A percentile compares a stretch with the other conserved stretches of the same genome.
Evolutionary conservation across 2,888 invertebrate genomes (phyloP).

Genomic region (Drosophila greeni): DNA sequence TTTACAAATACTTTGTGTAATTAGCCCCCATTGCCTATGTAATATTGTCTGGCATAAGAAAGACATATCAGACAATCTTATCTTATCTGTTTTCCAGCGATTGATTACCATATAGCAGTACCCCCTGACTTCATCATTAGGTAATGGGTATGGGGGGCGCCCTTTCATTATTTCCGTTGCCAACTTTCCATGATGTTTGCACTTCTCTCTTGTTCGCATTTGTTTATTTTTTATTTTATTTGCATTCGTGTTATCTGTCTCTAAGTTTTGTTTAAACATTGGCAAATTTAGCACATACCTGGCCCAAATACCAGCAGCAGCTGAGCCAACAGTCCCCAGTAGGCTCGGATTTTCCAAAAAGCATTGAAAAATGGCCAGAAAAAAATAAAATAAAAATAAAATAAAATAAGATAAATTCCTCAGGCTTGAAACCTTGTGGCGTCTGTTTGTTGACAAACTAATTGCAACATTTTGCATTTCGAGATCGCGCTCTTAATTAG

Average conservation of each 20-base stretch:
- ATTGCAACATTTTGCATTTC: slow-evolving; percentile 52
- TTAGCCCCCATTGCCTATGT: neutral
- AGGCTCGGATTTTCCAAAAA: slow-evolving; percentile 49
- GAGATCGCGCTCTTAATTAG: slow-evolving; percentile 61
- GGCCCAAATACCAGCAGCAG: slow-evolving; percentile 46
- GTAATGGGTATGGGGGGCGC: slow-evolving; percentile 1
- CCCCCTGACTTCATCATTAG: neutral
- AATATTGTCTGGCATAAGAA: neutral
- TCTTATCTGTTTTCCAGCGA: slow-evolving; percentile 11
- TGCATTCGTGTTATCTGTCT: slow-evolving; percentile 51
- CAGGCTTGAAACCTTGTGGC: slow-evolving; percentile 49
- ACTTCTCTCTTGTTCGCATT: slow-evolving; percentile 4
- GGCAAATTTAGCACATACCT: slow-evolving; percentile 48
- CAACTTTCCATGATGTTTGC: slow-evolving; percentile 11
- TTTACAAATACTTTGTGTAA: neutral
- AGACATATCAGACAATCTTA: slow-evolving; percentile 1
- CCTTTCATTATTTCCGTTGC: neutral
- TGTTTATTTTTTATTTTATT: slow-evolving; percentile 21
- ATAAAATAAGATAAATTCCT: slow-evolving; percentile 20
- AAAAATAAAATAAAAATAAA: neutral
- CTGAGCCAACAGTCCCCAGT: slow-evolving; percentile 48
- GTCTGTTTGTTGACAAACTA: slow-evolving; percentile 58
- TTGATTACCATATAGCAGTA: slow-evolving; percentile 22
- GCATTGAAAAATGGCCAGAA: slow-evolving; percentile 33
- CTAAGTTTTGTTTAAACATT: slow-evolving; percentile 42